These are phyloP conservation scores for Pimephales promelas DNA, from an alignment of 2,113 vertebrate species.

Conservation along the genomic window DNA sequence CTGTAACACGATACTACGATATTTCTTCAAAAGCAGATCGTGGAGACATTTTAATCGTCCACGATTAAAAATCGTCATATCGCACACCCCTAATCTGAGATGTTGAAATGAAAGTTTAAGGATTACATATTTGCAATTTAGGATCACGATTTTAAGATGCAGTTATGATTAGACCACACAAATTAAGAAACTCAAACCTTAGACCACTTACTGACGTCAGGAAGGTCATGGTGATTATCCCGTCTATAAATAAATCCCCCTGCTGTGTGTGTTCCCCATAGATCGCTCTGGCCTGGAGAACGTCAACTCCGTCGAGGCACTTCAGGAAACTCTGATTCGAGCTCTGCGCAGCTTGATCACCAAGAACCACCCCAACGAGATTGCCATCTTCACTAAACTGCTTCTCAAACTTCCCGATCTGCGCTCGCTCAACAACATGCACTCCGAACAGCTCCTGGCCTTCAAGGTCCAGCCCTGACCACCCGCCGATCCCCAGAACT, in stretches of 20 bases:
- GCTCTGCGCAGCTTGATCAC: slow-evolving; percentile 91
- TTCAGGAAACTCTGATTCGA: slow-evolving; percentile 94
- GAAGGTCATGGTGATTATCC: not conserved
- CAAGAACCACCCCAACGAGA: slow-evolving; percentile 94
- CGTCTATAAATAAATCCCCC: not conserved
- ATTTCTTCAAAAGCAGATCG: too few relatives aligned
- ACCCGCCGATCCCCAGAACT: not conserved
- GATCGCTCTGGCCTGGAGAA: slow-evolving; percentile 96
- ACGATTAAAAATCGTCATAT: too few relatives aligned
- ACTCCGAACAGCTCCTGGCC: slow-evolving; percentile 96
- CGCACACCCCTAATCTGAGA: too few relatives aligned
- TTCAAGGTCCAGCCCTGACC: slow-evolving; percentile 95
- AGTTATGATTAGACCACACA: not conserved
- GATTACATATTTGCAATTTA: too few relatives aligned
- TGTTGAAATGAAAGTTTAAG: too few relatives aligned
- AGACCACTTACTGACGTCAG: not conserved
- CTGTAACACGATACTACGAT: too few relatives aligned
- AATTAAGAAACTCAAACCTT: not conserved
- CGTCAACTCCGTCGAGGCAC: slow-evolving; percentile 90
- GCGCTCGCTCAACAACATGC: slow-evolving; percentile 97
- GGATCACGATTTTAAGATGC: too few relatives aligned
- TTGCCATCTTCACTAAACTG: slow-evolving; percentile 93
- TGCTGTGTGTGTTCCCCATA: slow-evolving; percentile 59
- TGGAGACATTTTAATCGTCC: too few relatives aligned
- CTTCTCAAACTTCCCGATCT: slow-evolving; percentile 95